Evolutionary conservation across 2,888 invertebrate species (phyloP).

Genomic region (Lasioglossum morio): DNA sequence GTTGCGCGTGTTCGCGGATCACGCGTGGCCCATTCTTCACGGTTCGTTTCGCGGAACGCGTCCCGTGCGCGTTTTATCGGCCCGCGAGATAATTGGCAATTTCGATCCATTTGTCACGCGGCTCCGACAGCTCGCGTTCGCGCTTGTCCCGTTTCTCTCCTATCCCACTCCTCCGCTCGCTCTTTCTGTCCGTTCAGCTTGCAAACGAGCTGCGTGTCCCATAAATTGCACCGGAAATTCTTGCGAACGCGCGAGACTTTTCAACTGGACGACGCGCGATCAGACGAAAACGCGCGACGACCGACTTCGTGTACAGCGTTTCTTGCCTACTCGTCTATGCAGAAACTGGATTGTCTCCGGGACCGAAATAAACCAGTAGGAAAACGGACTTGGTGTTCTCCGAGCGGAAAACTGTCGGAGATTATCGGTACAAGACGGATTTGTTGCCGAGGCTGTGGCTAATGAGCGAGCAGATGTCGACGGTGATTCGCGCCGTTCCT

Average conservation of each 20-base stretch:
- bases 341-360: constrained; percentile 1
- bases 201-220: constrained; percentile 29
- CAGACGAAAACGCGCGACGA: not conserved
- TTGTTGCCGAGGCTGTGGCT: not conserved
- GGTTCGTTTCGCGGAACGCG: constrained; percentile 23
- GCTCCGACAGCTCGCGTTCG: constrained; percentile 21
- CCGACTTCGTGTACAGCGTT: not conserved
- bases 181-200: not conserved
- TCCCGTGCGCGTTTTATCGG: constrained; percentile 31
- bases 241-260: not conserved
- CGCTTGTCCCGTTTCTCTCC: constrained; percentile 5
- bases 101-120: constrained; percentile 54
- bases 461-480: not conserved
- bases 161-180: not conserved
- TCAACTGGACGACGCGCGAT: not conserved
- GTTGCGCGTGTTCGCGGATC: not conserved
- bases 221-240: constrained; percentile 37
- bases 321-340: not conserved
- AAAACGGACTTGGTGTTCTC: not conserved
- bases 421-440: not conserved
- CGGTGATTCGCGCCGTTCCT: not conserved
- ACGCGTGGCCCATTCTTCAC: constrained; percentile 19
- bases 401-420: not conserved
- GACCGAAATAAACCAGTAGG: not conserved
- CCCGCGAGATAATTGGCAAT: constrained; percentile 49